Evolutionary conservation across 1,140 invertebrate genomes (phyloP), one percentile per base, ranked within the genome.

Genomic region (Nomia melanderi): DNA sequence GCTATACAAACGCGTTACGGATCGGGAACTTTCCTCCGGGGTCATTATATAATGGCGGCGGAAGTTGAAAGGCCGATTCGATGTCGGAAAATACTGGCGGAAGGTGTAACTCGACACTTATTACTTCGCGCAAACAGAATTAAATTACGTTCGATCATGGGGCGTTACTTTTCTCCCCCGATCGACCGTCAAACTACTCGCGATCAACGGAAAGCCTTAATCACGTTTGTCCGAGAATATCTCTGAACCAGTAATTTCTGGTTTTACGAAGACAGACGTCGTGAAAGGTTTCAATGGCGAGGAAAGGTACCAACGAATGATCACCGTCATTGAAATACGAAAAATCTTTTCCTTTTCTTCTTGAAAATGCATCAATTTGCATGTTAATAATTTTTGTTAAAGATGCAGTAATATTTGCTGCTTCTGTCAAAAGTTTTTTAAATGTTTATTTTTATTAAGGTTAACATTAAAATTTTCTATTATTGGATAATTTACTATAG

Each of bases 91-190:
- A 25, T 41, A 57, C 17, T 36, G 53, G 36, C 12, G 50, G 23
- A 74, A 44, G 29, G 62, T 74, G 72, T 66, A 74, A 74, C 39
- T 56, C 62, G 72, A 74, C 36, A 33, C 72, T 65, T 74, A 74
- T 74, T 74, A 66, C 62, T 66, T 66, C 25, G 72, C 6, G 50
- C 72, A 74, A 74, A 74, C 50, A 44, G 72, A 74, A 74, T 74
- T 74, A 74, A 74, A 74, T 74, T 74, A 66, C 72, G 36, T 2
- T 74, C 72, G 50, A 74, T 74, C 72, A 65, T 66, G 47, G 25
- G 1, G 25, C 36, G 39, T 74, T 74, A 56, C 50, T 74, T 65
- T 56, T 74, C 56, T 65, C 66, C 56, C 62, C 41, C 44, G 36
- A 56, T 65, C 71, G 31, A 53, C 71, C 25, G 50, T 74, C 72